These are phyloP conservation scores for Hypotaenidia philippensis DNA, from an alignment of 2,797 vertebrate species.

Conservation along the genomic window DNA sequence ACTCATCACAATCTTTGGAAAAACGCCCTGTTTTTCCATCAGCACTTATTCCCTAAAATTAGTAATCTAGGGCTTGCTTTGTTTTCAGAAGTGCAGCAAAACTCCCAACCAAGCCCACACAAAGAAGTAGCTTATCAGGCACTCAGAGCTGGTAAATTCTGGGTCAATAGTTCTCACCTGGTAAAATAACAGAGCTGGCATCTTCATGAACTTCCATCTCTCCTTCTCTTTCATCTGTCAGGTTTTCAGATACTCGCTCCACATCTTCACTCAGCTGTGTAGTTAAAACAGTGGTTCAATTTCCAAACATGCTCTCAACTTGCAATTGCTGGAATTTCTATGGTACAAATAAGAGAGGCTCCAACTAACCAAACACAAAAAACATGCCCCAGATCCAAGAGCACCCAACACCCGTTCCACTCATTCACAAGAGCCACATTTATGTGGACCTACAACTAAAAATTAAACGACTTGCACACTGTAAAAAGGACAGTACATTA, in stretches of 20 bases:
- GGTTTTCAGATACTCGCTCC: slow-evolving; percentile 69
- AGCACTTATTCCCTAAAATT: not conserved
- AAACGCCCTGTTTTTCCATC: not conserved
- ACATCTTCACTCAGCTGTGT: slow-evolving; percentile 88
- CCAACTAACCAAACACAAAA: slow-evolving; percentile 48
- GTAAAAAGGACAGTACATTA: not conserved
- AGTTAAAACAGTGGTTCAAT: slow-evolving; percentile 70
- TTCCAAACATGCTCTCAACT: slow-evolving; percentile 64
- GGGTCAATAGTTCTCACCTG: slow-evolving; percentile 77
- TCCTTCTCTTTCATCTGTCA: slow-evolving; percentile 55
- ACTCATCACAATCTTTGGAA: not conserved
- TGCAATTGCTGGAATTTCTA: slow-evolving; percentile 60
- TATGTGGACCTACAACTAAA: not conserved
- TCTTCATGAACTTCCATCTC: slow-evolving; percentile 76
- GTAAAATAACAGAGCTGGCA: slow-evolving; percentile 72
- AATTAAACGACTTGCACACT: not conserved
- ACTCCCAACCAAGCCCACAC: not conserved
- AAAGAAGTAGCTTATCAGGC: not conserved
- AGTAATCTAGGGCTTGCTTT: not conserved
- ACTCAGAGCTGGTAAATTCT: not conserved
- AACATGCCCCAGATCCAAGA: not conserved
- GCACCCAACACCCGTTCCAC: not conserved
- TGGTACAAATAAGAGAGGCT: slow-evolving; percentile 61
- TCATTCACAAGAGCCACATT: not conserved
- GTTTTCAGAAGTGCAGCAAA: not conserved